These are phyloP conservation scores for Sceloporus undulatus DNA, from an alignment of 2,113 vertebrate genomes.

Conservation along the genomic window DNA sequence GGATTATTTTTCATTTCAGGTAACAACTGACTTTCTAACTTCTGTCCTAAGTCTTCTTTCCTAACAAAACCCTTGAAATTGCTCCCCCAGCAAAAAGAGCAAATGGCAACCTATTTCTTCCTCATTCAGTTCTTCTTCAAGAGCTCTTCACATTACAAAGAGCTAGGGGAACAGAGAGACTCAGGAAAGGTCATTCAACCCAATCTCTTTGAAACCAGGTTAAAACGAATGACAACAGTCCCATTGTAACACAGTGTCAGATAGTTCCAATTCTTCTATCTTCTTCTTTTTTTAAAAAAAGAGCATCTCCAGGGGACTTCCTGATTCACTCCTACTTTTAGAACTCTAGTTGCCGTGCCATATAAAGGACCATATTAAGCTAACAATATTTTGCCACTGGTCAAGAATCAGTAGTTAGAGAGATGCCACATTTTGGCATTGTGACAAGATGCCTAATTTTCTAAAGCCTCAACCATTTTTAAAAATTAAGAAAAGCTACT, in stretches of 20 bases:
- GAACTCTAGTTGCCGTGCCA: not conserved
- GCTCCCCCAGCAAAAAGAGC: not conserved
- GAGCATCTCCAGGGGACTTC: not conserved
- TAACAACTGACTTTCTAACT: slow-evolving; percentile 37
- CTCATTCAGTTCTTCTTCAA: slow-evolving; percentile 30
- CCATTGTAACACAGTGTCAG: not conserved
- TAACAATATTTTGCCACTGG: not conserved
- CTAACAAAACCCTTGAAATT: not conserved
- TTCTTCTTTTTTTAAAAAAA: not conserved
- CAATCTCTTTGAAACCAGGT: slow-evolving; percentile 46
- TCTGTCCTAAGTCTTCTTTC: not conserved
- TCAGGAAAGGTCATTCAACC: slow-evolving; percentile 52
- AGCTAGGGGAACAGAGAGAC: slow-evolving; percentile 42
- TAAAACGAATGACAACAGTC: slow-evolving; percentile 31
- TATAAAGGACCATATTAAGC: not conserved
- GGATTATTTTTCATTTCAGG: slow-evolving; percentile 42
- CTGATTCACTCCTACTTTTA: not conserved
- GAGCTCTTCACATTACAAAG: slow-evolving; percentile 42
- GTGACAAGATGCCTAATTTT: fast-evolving
- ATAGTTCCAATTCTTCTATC: slow-evolving; percentile 19
- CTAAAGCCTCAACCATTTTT: not conserved
- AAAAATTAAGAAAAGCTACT: too few relatives aligned
- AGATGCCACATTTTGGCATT: not conserved
- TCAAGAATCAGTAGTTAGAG: not conserved
- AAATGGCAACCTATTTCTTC: slow-evolving; percentile 10